phyloP scores from a whole-genome alignment of 2,888 invertebrate species.

The Trypoxylon attenuatum region DNA sequence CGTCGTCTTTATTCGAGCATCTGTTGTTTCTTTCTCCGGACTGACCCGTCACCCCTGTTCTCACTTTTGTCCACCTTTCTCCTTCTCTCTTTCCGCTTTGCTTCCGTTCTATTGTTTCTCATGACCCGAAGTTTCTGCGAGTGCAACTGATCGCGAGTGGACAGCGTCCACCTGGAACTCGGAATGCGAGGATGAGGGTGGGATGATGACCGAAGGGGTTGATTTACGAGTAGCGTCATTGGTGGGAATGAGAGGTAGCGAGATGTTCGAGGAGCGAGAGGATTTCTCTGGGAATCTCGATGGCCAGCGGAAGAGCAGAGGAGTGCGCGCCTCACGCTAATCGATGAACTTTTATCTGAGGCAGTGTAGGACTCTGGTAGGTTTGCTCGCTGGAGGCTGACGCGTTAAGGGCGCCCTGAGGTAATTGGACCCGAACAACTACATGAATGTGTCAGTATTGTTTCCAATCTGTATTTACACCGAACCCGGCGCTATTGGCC shows the following conservation, averaged over 20 bases:
- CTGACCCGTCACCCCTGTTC: slow-evolving; percentile 19
- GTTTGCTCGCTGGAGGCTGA: slow-evolving; percentile 25
- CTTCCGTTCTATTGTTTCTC: slow-evolving; percentile 47
- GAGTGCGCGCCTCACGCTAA: neutral
- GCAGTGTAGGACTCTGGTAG: too few species aligned
- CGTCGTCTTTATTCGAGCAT: too few species aligned
- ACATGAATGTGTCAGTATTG: too few species aligned
- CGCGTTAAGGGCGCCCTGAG: too few species aligned
- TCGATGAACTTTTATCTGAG: neutral
- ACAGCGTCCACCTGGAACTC: neutral
- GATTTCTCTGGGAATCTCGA: slow-evolving; percentile 1
- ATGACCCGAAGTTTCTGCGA: too few species aligned
- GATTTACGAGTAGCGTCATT: neutral
- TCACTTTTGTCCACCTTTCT: slow-evolving; percentile 27
- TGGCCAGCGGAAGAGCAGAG: slow-evolving; percentile 6
- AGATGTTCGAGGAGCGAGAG: slow-evolving; percentile 34
- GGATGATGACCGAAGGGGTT: slow-evolving; percentile 5
- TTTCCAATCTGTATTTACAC: too few species aligned
- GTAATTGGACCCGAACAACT: too few species aligned
- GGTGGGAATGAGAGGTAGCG: slow-evolving; percentile 17
- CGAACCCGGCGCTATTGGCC: too few species aligned
- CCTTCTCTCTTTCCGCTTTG: slow-evolving; percentile 7
- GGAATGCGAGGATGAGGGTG: slow-evolving; percentile 20
- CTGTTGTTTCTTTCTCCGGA: too few species aligned
- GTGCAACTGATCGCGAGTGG: too few species aligned